Evolutionary conservation across 2,888 invertebrate genomes (phyloP), one percentile per base, ranked within the genome.

Genomic region (Hemithea aestivaria): DNA sequence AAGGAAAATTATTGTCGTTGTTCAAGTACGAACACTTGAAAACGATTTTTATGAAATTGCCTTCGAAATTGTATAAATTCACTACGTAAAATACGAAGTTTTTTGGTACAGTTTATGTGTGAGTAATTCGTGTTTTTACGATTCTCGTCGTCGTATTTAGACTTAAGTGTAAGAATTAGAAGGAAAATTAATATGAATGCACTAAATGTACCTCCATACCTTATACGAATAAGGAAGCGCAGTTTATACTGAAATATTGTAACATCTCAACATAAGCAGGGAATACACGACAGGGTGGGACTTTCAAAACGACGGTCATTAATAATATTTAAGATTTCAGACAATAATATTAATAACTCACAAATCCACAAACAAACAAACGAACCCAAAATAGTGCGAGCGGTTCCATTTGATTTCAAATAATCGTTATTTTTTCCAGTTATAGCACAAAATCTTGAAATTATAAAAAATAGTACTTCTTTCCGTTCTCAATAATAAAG

Each of bases 271-370:
- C 58, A 58, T 38, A 58, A 62, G 51, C 69, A 70, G 68, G 75
- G 70, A 74, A 65, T 62, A 61, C 55, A 66, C 63, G 63, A 80
- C 84, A 83, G 82, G 80, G 82, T 77, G 66, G 65, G 63, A 64
- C 66, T 63, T 60, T 62, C 58, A 60, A 59, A 64, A 63, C 59
- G 58, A 70, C 64, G 71, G 65, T 74, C 72, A 56, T 68, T 73
- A 75, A 71, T 75, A 77, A 79, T n/a, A n/a, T 79, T 78, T 77
- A 82, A 69, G 66, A 76, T 74, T 74, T 67, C 78, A 72, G 85
- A 85, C 85, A 85, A 87, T 87, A 87, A 84, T 77, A 66, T 70
- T 60, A 68, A 68, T 73, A 73, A 74, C 66, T 66, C 52, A 62
- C 62, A 60, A 62, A 56, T 58, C 57, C 59, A 55, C 58, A 62